These are phyloP conservation scores for Drosophila lowei DNA, from an alignment of 1,140 invertebrate genomes.

Conservation along the genomic window DNA sequence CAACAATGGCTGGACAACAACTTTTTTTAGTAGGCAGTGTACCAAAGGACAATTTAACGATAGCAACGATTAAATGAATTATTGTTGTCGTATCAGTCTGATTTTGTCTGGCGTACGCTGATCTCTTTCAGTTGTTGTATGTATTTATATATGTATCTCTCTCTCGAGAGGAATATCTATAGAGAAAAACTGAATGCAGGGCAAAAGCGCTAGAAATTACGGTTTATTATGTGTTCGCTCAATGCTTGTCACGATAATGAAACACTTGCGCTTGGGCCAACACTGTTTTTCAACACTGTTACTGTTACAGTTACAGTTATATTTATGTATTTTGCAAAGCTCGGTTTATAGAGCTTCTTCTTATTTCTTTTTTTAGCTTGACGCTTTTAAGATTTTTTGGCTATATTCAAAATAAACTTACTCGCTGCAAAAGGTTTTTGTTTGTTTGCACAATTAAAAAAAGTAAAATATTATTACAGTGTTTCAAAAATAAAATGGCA, in stretches of 20 bases:
- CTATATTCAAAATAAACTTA: slow-evolving; percentile 73
- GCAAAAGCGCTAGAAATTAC: slow-evolving; percentile 43
- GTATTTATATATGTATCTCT: slow-evolving; percentile 14
- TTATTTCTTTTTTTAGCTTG: slow-evolving; percentile 15
- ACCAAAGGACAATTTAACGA: slow-evolving; percentile 43
- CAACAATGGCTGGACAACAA: slow-evolving; percentile 61
- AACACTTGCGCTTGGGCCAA: slow-evolving; percentile 64
- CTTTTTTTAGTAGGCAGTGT: slow-evolving; percentile 35
- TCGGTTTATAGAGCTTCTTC: slow-evolving; percentile 1
- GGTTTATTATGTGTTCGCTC: slow-evolving; percentile 81
- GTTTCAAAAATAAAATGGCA: slow-evolving; percentile 48
- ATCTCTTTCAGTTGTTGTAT: slow-evolving; percentile 29
- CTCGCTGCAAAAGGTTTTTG: slow-evolving; percentile 57
- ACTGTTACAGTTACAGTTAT: too few species aligned
- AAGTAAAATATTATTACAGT: slow-evolving; percentile 57
- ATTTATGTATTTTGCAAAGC: slow-evolving; percentile 5
- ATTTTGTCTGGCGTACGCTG: slow-evolving; percentile 63
- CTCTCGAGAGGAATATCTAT: slow-evolving; percentile 23
- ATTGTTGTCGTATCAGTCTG: slow-evolving; percentile 50
- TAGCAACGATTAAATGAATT: slow-evolving; percentile 22
- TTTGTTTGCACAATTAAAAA: slow-evolving; percentile 50
- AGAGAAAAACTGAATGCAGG: slow-evolving; percentile 38
- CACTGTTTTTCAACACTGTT: slow-evolving; percentile 5
- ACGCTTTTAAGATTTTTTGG: slow-evolving; percentile 15
- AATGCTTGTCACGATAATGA: slow-evolving; percentile 81